phyloP scores from a whole-genome alignment of 2,888 invertebrate genomes.

The Eulithis prunata region DNA sequence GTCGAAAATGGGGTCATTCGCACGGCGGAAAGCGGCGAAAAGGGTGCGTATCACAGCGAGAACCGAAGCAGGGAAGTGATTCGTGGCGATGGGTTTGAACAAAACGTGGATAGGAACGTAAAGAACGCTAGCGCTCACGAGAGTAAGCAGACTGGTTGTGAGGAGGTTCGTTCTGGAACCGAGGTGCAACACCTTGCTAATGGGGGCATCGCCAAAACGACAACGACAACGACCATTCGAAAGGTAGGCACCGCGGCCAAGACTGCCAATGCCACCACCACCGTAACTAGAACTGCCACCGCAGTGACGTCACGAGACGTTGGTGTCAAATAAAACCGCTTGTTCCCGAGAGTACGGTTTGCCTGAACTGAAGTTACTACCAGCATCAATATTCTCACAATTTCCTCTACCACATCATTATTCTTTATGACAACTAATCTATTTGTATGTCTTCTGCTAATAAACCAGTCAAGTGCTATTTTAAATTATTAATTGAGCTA shows the following conservation, averaged over 20 bases:
- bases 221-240: slow-evolving; percentile 72
- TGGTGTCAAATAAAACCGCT: slow-evolving; percentile 65
- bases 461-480: slow-evolving; percentile 15
- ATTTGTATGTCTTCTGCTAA: slow-evolving; percentile 12
- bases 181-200: slow-evolving; percentile 72
- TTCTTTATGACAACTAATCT: slow-evolving; percentile 20
- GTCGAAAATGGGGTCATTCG: slow-evolving; percentile 67
- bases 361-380: slow-evolving; percentile 32
- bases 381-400: slow-evolving; percentile 12
- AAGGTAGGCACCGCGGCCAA: slow-evolving; percentile 72
- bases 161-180: slow-evolving; percentile 69
- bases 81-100: slow-evolving; percentile 65
- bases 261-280: slow-evolving; percentile 67
- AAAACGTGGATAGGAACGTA: slow-evolving; percentile 63
- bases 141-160: slow-evolving; percentile 61
- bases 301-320: slow-evolving; percentile 74
- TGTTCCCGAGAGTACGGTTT: slow-evolving; percentile 1
- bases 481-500: slow-evolving; percentile 26
- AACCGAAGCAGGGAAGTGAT: slow-evolving; percentile 62
- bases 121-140: slow-evolving; percentile 68
- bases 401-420: background rate
- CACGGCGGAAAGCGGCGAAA: slow-evolving; percentile 64
- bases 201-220: slow-evolving; percentile 72
- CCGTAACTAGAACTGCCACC: slow-evolving; percentile 69
- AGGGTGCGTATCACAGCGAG: slow-evolving; percentile 59